Conservation (phyloP, 1,140 invertebrate genomes). For the Melitaea cinxia region DNA sequence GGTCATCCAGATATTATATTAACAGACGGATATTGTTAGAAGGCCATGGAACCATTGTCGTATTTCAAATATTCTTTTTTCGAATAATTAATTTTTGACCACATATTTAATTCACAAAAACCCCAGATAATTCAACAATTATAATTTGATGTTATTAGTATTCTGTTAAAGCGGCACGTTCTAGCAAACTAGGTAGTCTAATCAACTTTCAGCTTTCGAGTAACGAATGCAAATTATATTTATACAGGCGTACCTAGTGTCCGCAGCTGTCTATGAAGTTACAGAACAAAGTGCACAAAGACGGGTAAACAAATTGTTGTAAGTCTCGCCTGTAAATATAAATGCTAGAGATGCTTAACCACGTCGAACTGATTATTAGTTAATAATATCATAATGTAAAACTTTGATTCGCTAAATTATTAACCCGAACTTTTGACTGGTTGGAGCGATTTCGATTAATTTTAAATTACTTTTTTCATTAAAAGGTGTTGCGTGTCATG, state of each 20-base stretch:
- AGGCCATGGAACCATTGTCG: too few species aligned
- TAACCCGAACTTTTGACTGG: too few species aligned
- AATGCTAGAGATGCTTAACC: slow-evolving; percentile 16
- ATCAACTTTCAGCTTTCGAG: slow-evolving; percentile 20
- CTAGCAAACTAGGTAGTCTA: slow-evolving; percentile 8
- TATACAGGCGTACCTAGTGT: slow-evolving; percentile 26
- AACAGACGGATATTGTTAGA: too few species aligned
- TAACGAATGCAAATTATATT: slow-evolving; percentile 36
- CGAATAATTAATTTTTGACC: too few species aligned
- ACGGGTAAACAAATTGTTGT: slow-evolving; percentile 22
- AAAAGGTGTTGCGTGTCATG: too few species aligned
- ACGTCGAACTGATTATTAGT: background rate
- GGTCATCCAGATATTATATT: too few species aligned
- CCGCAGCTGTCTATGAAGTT: slow-evolving; percentile 25
- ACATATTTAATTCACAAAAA: too few species aligned
- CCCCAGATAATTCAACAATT: too few species aligned
- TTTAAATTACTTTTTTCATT: too few species aligned
- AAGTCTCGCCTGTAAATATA: background rate
- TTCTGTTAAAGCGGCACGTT: slow-evolving; percentile 1
- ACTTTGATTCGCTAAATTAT: too few species aligned
- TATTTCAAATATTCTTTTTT: too few species aligned
- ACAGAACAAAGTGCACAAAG: slow-evolving; percentile 27
- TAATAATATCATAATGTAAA: background rate
- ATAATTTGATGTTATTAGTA: slow-evolving; percentile 6
- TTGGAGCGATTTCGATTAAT: too few species aligned